phyloP scores from a whole-genome alignment of 2,797 vertebrate genomes.

The Lutjanus argentimaculatus region DNA sequence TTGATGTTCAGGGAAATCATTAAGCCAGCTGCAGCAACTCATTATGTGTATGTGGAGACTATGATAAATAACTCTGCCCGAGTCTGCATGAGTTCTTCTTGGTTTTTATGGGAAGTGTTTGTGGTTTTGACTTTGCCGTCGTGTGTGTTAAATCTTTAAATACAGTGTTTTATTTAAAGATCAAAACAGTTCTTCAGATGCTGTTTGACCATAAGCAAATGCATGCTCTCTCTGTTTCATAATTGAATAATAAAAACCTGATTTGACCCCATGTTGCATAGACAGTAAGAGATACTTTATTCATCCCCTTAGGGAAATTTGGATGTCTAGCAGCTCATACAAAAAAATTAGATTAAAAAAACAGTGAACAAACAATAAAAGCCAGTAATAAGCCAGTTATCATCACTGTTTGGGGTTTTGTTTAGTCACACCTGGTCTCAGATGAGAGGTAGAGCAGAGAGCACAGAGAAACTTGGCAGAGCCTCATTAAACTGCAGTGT shows the following conservation, averaged over 20 bases:
- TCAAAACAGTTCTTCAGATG: not conserved
- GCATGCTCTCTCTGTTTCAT: not conserved
- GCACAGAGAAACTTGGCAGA: slow-evolving; percentile 51
- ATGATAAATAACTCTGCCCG: slow-evolving; percentile 26
- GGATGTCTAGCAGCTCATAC: too few relatives aligned
- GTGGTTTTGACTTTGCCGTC: slow-evolving; percentile 10
- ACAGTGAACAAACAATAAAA: too few relatives aligned
- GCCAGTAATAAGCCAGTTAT: not conserved
- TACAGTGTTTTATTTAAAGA: not conserved
- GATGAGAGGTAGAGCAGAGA: slow-evolving; percentile 56
- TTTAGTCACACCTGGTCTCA: slow-evolving; percentile 52
- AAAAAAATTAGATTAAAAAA: too few relatives aligned
- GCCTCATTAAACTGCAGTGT: slow-evolving; percentile 62
- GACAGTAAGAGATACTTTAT: slow-evolving; percentile 22
- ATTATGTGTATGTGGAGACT: slow-evolving; percentile 34
- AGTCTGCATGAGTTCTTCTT: not conserved
- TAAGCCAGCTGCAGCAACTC: slow-evolving; percentile 34
- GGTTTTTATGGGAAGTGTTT: slow-evolving; percentile 6
- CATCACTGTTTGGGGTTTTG: slow-evolving; percentile 10
- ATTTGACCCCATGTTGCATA: slow-evolving; percentile 5
- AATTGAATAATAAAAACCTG: not conserved
- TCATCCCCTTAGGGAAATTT: too few relatives aligned
- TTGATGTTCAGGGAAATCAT: slow-evolving; percentile 34
- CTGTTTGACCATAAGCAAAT: not conserved
- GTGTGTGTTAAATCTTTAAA: slow-evolving; percentile 33